phyloP scores from a whole-genome alignment of 2,113 vertebrate genomes.

The Misgurnus anguillicaudatus region DNA sequence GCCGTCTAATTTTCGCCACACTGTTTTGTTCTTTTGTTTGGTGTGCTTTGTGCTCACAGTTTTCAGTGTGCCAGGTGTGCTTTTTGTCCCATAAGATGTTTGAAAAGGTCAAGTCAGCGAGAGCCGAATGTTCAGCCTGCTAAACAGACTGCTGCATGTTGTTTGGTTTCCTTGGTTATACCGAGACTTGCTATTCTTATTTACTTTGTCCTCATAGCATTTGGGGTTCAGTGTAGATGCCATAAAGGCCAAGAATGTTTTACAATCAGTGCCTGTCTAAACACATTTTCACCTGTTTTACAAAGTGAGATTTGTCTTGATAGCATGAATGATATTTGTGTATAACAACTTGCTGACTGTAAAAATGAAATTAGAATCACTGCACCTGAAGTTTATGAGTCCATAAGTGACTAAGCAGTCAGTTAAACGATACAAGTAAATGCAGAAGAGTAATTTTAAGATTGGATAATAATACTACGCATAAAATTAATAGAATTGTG shows the following conservation, averaged over 20 bases:
- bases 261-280: neutral
- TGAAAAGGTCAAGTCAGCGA: slow-evolving; percentile 44
- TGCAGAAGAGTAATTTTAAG: too few species aligned
- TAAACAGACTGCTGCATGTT: neutral
- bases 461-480: too few species aligned
- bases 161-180: neutral
- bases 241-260: neutral
- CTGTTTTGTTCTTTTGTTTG: slow-evolving; percentile 1
- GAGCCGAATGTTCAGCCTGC: slow-evolving; percentile 28
- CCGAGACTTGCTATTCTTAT: neutral
- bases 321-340: too few species aligned
- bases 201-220: neutral
- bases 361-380: too few species aligned
- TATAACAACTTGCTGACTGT: neutral
- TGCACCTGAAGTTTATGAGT: too few species aligned
- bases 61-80: slow-evolving; percentile 6
- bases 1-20: neutral
- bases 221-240: neutral
- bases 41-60: neutral
- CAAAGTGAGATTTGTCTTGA: too few species aligned
- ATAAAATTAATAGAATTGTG: too few species aligned
- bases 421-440: too few species aligned
- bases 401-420: too few species aligned
- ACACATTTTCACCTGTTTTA: neutral
- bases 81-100: slow-evolving; percentile 20